Percentiles rank a stretch among this genome's conserved stretches.
phyloP scores from a whole-genome alignment of 2,113 vertebrate species.

The Oreochromis niloticus region DNA sequence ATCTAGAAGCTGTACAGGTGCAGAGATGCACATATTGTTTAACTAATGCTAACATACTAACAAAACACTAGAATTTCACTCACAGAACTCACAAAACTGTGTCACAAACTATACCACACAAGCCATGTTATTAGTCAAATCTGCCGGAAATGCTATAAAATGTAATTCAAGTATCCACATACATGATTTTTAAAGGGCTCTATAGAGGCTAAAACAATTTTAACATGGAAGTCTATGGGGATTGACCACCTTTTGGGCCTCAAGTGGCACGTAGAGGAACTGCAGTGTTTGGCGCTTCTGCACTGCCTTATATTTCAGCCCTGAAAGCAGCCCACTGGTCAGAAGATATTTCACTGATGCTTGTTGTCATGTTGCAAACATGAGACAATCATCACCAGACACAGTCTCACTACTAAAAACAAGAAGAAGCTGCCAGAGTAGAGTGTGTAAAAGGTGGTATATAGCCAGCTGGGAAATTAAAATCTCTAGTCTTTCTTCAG shows the following conservation, averaged over 20 bases:
- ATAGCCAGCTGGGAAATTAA: too few relatives aligned
- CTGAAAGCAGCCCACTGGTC: too few relatives aligned
- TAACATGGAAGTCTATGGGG: neutral
- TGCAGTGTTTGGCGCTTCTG: neutral
- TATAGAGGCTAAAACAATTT: neutral
- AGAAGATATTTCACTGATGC: neutral
- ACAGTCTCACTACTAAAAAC: neutral
- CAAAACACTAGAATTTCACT: neutral
- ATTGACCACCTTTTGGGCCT: neutral
- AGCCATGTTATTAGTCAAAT: neutral
- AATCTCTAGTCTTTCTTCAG: neutral
- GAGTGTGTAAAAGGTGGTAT: too few relatives aligned
- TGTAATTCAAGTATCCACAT: neutral
- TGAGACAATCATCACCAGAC: neutral
- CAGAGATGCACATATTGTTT: accelerated
- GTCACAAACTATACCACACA: neutral
- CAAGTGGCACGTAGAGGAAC: neutral
- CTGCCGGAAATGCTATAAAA: neutral
- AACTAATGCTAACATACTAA: neutral
- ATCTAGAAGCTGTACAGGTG: neutral
- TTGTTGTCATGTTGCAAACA: neutral
- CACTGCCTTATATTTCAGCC: neutral
- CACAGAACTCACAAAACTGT: neutral
- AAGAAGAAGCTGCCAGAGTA: neutral
- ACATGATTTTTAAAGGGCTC: neutral